phyloP scores from a whole-genome alignment of 2,797 vertebrate species.

The Varecia variegata region DNA sequence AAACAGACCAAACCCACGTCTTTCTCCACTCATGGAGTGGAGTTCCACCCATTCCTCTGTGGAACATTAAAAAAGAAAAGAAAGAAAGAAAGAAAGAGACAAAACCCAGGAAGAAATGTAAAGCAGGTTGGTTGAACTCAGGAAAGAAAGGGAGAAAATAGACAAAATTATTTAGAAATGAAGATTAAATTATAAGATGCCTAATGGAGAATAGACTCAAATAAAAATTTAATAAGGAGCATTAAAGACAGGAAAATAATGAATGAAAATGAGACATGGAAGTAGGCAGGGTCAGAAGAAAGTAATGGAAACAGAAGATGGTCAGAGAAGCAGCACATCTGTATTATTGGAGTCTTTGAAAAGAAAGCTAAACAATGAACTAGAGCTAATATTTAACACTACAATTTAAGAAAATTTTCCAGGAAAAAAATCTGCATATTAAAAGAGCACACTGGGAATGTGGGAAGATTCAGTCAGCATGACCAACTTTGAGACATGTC shows the following conservation, averaged over 20 bases:
- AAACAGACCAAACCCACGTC: neutral
- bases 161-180: neutral
- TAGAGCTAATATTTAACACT: neutral
- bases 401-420: neutral
- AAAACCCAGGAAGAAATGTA: neutral
- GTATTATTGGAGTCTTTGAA: neutral
- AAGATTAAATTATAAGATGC: neutral
- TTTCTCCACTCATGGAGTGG: too few relatives aligned
- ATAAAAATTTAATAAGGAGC: neutral
- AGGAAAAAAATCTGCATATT: neutral
- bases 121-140: neutral
- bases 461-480: neutral
- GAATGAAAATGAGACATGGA: neutral
- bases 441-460: neutral
- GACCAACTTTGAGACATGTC: neutral
- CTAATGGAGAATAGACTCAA: neutral
- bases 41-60: too few relatives aligned
- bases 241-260: neutral
- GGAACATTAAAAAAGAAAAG: too few relatives aligned
- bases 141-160: neutral
- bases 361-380: neutral
- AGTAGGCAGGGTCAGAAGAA: neutral
- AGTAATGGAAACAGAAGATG: neutral
- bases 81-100: too few relatives aligned
- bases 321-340: neutral